Base-by-base conservation (phyloP, 2,797 vertebrate genomes). In the Etheostoma nigrum region DNA sequence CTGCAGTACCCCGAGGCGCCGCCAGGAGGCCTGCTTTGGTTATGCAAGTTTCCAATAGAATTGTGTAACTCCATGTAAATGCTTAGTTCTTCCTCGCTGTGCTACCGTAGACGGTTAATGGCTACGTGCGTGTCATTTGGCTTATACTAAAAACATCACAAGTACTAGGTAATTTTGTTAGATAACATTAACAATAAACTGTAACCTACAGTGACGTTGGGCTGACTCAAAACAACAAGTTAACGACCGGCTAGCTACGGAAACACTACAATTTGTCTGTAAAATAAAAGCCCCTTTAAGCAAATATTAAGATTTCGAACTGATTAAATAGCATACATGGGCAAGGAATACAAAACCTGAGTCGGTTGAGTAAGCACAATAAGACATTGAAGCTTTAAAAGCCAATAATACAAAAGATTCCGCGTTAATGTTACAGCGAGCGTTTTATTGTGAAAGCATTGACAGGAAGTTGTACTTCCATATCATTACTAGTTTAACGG, bases 41-140 rank as follows among this genome's bases (percentile, higher is more conserved):
- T 95, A 94, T 65, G 89, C 94, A 95, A 95, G 91, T 94, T 93
- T 6, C 69, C 6, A 84, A 76, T 55, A 72, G 54, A 75, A 76
- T 95, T 95, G 93, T 94, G 91, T 94, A 94, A 94, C 83, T 80
- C 5, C 4, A 5, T 15, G 1, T 30, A 13, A 75, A 51, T 25
- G 36, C 49, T 51, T 9, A n/a, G 1, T 45, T 60, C 8, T 53
- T 1, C 9, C 3, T 21, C 16, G 13, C 14, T 4, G 6, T 4
- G 12, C 10, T 52, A 42, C 42, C 36, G 9, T 4, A 3, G 8
- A 0, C 6, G 5, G 3, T 4, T 3, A 2, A 44, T 8, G 1
- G 15, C 10, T 6, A 2, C 18, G 10, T 1, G 18, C 1, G 2
- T 54, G 3, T 30, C 23, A 1, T 2, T 9, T 11, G 19, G 0